A percentile compares a stretch with the other conserved stretches of the same genome.
Conservation (phyloP, 2,888 invertebrate species). For the Orthosia incerta region DNA sequence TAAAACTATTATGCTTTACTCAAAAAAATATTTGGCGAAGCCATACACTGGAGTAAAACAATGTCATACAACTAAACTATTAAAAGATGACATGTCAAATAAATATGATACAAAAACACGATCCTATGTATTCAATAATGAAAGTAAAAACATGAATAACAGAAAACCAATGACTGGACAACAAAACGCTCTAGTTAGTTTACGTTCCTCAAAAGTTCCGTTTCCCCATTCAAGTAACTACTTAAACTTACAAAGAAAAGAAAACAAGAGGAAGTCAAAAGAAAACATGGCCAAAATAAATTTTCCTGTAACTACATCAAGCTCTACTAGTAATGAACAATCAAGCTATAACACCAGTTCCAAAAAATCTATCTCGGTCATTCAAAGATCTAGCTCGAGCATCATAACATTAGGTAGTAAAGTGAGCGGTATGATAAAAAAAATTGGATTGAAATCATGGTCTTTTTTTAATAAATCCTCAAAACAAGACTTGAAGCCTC, state of each 20-base stretch:
- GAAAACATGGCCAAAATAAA: background rate
- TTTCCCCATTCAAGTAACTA: background rate
- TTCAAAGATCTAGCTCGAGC: slow-evolving; percentile 10
- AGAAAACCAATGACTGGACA: background rate
- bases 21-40: slow-evolving; percentile 10
- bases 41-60: background rate
- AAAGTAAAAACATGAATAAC: background rate
- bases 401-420: slow-evolving; percentile 24
- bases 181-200: slow-evolving; percentile 6
- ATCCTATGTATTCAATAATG: background rate
- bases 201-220: background rate
- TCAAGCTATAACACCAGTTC: background rate
- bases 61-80: background rate
- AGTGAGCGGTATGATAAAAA: slow-evolving; percentile 18
- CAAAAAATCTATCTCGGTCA: background rate
- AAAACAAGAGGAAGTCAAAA: background rate
- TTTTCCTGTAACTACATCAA: background rate
- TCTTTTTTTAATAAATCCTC: slow-evolving; percentile 31
- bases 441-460: slow-evolving; percentile 29
- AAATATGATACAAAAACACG: slow-evolving; percentile 5
- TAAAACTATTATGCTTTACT: slow-evolving; percentile 47
- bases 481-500: background rate
- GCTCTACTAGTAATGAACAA: slow-evolving; percentile 20
- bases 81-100: slow-evolving; percentile 3
- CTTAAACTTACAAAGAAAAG: background rate